A percentile compares a stretch with the other conserved stretches of the same genome.
These are phyloP conservation scores for Myiothlypis chrysogaster DNA, from an alignment of 2,797 vertebrate species.

Conservation along the genomic window DNA sequence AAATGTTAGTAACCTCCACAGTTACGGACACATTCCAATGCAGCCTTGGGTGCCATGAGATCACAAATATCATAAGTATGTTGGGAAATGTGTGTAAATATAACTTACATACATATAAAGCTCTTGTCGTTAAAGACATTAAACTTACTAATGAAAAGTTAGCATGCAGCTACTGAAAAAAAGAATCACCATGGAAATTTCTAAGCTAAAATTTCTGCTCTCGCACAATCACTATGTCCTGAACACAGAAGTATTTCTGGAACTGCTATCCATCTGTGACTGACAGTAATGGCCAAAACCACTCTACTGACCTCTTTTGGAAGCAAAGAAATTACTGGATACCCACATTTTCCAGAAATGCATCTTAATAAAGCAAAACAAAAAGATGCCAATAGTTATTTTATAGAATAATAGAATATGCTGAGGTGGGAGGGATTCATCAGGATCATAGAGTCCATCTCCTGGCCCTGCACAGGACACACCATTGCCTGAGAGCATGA, in stretches of 20 bases:
- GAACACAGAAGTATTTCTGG: neutral
- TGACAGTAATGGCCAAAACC: neutral
- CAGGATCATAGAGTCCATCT: neutral
- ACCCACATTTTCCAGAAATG: neutral
- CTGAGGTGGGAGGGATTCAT: neutral
- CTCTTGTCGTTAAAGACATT: neutral
- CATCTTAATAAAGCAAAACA: neutral
- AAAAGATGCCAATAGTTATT: neutral
- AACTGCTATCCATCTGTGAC: neutral
- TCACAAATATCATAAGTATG: neutral
- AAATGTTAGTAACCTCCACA: neutral
- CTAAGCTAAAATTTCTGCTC: neutral
- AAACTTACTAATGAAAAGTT: neutral
- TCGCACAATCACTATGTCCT: neutral
- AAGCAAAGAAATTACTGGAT: neutral
- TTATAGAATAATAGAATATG: neutral
- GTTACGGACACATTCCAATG: neutral
- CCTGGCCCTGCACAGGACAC: too few relatives aligned
- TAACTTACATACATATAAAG: neutral
- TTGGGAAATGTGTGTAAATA: neutral
- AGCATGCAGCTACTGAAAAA: neutral
- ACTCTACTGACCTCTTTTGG: neutral
- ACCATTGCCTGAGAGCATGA: rapidly evolving
- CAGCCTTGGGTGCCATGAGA: neutral
- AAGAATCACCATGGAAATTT: neutral